Base-by-base conservation (phyloP, 2,113 vertebrate genomes). In the Saimiri boliviensis region DNA sequence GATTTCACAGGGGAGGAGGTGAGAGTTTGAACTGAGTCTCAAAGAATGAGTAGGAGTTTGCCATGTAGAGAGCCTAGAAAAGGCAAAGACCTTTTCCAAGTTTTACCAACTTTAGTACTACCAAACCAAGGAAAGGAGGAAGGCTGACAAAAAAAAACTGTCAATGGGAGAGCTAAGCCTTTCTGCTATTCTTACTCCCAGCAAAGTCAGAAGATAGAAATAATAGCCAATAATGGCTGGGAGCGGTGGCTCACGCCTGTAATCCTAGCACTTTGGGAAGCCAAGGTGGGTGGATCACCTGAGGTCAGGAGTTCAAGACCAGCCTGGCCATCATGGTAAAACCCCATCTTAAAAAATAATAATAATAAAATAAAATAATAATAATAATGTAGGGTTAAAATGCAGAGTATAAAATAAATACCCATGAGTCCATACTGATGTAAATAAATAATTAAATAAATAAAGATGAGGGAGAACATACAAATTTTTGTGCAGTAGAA, bases 121-220 rank as follows among this genome's bases (percentile, higher is more conserved):
- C 74, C 79, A 92, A 88, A 85, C 14, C 19, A 68, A 25, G 52
- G 60, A 4, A 5, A 71, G 2, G 7, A 77, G 25, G 27, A 81
- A 63, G 66, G 42, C 32, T 27, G 40, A 83, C 13, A 32, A 88
- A 56, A 86, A 95, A 92, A 77, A 37, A 73, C n/a, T 27, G 13
- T n/a, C 77, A 82, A 63, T 35, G 9, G 70, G 71, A 93, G 21
- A 87, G 23, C 74, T 66, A 45, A 85, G 66, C 42, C 60, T 90
- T 80, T 84, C 52, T 32, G 79, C 81, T 68, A 66, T 54, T 86
- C 87, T 93, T 66, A 92, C 6, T 1, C 6, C 16, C 60, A 83
- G 71, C 45, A 49, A 70, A 95, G 89, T 79, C n/a, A 87, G 68
- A 95, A 94, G 58, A 70, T 54, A n/a, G 74, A 76, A 93, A 91